Conservation (phyloP, 2,888 invertebrate genomes). For the Hirtodrosophila cameraria region DNA sequence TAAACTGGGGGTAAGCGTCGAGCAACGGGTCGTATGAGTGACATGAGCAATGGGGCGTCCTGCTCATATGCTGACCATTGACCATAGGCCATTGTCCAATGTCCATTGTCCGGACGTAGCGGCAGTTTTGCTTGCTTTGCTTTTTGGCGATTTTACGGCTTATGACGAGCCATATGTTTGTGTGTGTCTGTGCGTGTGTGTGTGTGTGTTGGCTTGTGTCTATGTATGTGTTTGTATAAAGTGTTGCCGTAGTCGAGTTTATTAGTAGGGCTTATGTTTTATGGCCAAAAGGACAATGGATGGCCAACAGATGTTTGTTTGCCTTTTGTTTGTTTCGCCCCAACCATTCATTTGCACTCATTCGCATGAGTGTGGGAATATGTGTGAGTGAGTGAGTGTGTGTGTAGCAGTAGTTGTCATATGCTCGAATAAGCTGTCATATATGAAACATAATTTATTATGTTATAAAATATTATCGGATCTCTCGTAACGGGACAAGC, state of each 20-base stretch:
- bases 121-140: slow-evolving; percentile 69
- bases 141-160: slow-evolving; percentile 80
- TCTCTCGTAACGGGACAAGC: slow-evolving; percentile 36
- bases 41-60: slow-evolving; percentile 62
- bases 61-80: slow-evolving; percentile 49
- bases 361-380: slow-evolving; percentile 1
- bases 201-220: slow-evolving; percentile 23
- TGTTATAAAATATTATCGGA: slow-evolving; percentile 80
- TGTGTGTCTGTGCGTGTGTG: slow-evolving; percentile 10
- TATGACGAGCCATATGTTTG: slow-evolving; percentile 65
- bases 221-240: slow-evolving; percentile 44
- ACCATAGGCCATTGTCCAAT: slow-evolving; percentile 51
- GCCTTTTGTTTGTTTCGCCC: slow-evolving; percentile 68
- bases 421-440: slow-evolving; percentile 78
- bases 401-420: slow-evolving; percentile 65
- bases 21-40: slow-evolving; percentile 66
- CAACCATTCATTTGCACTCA: slow-evolving; percentile 30
- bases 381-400: slow-evolving; percentile 7
- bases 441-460: slow-evolving; percentile 78
- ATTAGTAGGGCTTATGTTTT: slow-evolving; percentile 78
- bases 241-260: slow-evolving; percentile 70
- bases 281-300: slow-evolving; percentile 76
- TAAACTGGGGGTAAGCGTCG: slow-evolving; percentile 12
- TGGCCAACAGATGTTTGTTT: slow-evolving; percentile 76
- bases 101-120: slow-evolving; percentile 48